Conservation (phyloP, 1,140 invertebrate species). For the Mya arenaria region DNA sequence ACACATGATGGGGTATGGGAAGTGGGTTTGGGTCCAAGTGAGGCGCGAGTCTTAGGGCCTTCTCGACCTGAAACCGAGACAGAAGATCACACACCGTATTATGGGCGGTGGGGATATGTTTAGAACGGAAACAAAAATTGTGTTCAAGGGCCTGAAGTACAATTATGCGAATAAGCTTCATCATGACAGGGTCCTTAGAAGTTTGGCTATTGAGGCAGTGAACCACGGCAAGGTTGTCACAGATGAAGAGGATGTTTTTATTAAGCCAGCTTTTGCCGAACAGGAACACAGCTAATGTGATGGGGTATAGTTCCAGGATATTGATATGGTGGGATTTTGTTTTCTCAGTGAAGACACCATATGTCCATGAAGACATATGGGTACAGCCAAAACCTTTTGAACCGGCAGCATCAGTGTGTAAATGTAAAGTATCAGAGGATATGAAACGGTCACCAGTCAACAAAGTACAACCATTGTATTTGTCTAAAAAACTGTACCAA, state of each 20-base stretch:
- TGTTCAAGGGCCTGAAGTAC: neutral
- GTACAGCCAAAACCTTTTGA: slow-evolving; percentile 26
- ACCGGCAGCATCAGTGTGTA: slow-evolving; percentile 11
- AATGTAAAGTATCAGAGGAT: neutral
- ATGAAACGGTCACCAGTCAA: neutral
- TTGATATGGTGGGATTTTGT: neutral
- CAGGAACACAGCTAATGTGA: neutral
- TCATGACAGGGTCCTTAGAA: neutral
- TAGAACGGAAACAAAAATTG: slow-evolving; percentile 15
- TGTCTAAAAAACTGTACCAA: neutral
- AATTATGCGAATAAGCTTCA: slow-evolving; percentile 30
- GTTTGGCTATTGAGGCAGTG: slow-evolving; percentile 26
- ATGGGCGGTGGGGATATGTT: neutral
- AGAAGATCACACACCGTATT: slow-evolving; percentile 24
- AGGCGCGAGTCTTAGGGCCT: neutral
- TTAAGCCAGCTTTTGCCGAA: neutral
- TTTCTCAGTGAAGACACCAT: neutral
- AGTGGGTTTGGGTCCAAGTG: slow-evolving; percentile 1
- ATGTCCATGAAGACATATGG: neutral
- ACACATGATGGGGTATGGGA: neutral
- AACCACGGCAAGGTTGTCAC: slow-evolving; percentile 20
- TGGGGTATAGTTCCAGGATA: slow-evolving; percentile 10
- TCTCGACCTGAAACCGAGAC: slow-evolving; percentile 20
- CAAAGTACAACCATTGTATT: slow-evolving; percentile 7
- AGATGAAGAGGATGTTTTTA: slow-evolving; percentile 22